These are phyloP conservation scores for Platypus cylindrus DNA, from an alignment of 2,888 invertebrate genomes.

Conservation along the genomic window DNA sequence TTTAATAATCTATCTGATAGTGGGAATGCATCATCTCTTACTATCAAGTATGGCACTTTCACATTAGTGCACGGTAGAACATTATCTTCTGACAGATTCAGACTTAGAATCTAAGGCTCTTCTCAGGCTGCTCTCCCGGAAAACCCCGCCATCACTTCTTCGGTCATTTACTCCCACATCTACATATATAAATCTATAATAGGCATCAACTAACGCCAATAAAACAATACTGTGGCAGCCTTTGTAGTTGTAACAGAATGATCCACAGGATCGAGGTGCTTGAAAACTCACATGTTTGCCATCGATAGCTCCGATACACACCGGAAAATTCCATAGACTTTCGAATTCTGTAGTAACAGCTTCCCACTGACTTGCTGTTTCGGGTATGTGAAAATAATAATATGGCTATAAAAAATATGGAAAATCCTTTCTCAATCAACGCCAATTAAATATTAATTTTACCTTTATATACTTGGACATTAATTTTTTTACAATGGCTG, in stretches of 20 bases:
- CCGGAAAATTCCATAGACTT: not conserved
- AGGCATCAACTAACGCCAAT: conserved; percentile 2
- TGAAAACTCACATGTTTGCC: not conserved
- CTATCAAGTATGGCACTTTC: conserved; percentile 3
- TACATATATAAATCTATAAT: conserved; percentile 2
- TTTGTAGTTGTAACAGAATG: not conserved
- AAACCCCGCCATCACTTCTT: conserved; percentile 5
- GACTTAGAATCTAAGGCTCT: not conserved
- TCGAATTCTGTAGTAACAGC: not conserved
- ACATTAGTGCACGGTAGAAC: not conserved
- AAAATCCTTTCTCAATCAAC: too few relatives aligned
- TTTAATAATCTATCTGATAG: conserved; percentile 2
- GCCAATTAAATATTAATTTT: too few relatives aligned
- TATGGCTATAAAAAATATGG: too few relatives aligned
- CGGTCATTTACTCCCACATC: conserved; percentile 4
- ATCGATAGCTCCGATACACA: not conserved
- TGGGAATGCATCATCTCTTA: conserved; percentile 5
- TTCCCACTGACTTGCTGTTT: too few relatives aligned
- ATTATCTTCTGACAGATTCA: conserved; percentile 2
- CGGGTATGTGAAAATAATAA: too few relatives aligned
- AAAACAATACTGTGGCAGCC: not conserved
- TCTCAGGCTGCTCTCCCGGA: not conserved
- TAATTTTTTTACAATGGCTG: not conserved
- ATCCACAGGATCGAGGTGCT: not conserved
- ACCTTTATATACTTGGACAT: not conserved